Evolutionary conservation across 2,797 vertebrate genomes (phyloP), one percentile per base, ranked within the genome.

Genomic region (Bovichtus diacanthus): DNA sequence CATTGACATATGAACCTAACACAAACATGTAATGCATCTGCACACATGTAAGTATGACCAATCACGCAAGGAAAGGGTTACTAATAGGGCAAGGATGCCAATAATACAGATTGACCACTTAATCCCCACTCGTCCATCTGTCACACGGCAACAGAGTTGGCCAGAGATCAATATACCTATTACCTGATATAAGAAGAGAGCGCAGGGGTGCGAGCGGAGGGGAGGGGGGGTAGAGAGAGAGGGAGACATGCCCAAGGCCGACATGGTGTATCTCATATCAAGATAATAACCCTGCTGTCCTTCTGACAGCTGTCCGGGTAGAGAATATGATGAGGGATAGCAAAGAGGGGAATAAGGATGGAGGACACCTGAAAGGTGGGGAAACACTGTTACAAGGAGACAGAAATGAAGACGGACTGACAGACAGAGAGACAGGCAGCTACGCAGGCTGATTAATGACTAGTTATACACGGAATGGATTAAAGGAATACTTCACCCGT

Each of bases 81-180:
- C 76, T 91, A 87, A 88, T 87, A 80, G 66, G 72, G 27, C 51
- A 58, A 75, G 59, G 55, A 83, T 81, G 86, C 84, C 88, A 89
- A 90, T 94, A 90, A 93, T 92, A 90, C 84, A 93, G 85, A 93
- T 88, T 88, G 87, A 93, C 84, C 79, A 89, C 81, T 90, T 93
- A 90, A 93, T 94, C 81, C 84, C n/a, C n/a, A 70, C 72, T 67
- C 61, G 74, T 81, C 83, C n/a, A 29, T 65, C 70, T 79, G 89
- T 88, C 78, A 84, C 77, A 47, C 6, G 0, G 85, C 82, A 86
- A 92, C 84, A 84, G 78, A 83, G 76, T 78, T 83, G 88, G 89
- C 73, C 85, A 74, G 61, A 73, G 85, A 89, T 93, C 89, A 80
- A 90, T 91, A 90, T 70, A 81, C 75, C 66, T 87, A 87, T 92